These are phyloP conservation scores for Opisthograptis luteolata DNA, from an alignment of 2,888 invertebrate genomes.

Conservation along the genomic window DNA sequence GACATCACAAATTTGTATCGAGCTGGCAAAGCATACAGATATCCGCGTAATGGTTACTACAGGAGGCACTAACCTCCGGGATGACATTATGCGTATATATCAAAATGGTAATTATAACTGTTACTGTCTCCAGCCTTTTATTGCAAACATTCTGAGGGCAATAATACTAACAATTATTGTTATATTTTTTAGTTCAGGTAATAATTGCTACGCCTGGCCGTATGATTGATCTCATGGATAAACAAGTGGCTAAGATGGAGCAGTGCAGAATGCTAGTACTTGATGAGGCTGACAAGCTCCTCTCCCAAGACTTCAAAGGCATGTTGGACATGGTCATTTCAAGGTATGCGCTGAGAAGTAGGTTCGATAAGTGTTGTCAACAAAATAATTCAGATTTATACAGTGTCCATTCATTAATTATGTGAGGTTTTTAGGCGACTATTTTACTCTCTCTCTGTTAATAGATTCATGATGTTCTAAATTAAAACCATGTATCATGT, in stretches of 20 bases:
- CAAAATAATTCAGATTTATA: no score
- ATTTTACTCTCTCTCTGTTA: no score
- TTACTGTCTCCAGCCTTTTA: background rate
- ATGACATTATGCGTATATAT: conserved; percentile 99
- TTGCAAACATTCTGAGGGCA: background rate
- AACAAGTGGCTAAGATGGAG: conserved; percentile 96
- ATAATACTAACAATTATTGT: background rate
- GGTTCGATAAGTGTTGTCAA: no score
- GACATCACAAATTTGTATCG: conserved; percentile 99
- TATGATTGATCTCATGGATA: conserved; percentile 99
- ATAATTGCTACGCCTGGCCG: conserved; percentile 99
- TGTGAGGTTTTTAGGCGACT: no score
- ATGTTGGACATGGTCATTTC: conserved; percentile 99
- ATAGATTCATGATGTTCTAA: no score
- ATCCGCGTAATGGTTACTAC: conserved; percentile 99
- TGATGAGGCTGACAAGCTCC: conserved; percentile 99
- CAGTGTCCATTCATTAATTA: no score
- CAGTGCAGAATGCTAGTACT: conserved; percentile 98
- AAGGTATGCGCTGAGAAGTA: conserved; percentile 49
- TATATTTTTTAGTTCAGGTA: conserved; percentile 91
- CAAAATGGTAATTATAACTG: conserved; percentile 91
- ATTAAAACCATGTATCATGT: no score
- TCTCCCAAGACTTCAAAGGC: conserved; percentile 99
- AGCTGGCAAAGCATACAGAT: conserved; percentile 98
- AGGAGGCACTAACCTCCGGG: conserved; percentile 98